Conservation (phyloP, 2,113 vertebrate genomes). For the Neopipo cinnamomea region DNA sequence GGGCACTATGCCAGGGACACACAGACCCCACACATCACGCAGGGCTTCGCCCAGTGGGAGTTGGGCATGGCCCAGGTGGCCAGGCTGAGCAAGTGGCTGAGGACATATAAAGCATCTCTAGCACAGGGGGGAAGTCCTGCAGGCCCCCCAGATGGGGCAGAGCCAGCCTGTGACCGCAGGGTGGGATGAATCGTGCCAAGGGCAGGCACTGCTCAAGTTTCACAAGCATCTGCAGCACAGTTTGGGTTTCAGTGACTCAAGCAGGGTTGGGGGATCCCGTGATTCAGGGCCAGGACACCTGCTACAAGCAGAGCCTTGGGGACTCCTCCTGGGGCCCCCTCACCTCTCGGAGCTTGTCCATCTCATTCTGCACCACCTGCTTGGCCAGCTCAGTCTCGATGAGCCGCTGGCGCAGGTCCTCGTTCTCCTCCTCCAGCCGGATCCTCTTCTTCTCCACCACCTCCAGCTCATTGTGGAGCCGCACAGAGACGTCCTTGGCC, state of each 20-base stretch:
- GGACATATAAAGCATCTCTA: neutral
- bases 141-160: accelerated
- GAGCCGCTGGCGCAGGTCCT: constrained; percentile 88
- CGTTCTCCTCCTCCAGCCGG: constrained; percentile 91
- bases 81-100: neutral
- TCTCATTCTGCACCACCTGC: constrained; percentile 94
- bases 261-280: neutral
- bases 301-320: neutral
- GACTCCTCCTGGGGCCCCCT: neutral
- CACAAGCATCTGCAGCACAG: neutral
- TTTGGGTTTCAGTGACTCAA: neutral
- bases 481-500: constrained; percentile 95
- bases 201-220: neutral
- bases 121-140: accelerated
- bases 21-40: accelerated
- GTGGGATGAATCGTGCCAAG: neutral
- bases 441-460: constrained; percentile 90
- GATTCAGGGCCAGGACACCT: neutral
- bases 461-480: constrained; percentile 94
- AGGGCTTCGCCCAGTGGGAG: neutral
- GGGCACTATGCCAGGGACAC: neutral
- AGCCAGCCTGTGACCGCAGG: accelerated
- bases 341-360: constrained; percentile 93
- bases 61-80: accelerated
- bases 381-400: constrained; percentile 94